A percentile compares a stretch with the other conserved stretches of the same genome.
Conservation (phyloP, 2,113 vertebrate genomes). For the Macrotus californicus region DNA sequence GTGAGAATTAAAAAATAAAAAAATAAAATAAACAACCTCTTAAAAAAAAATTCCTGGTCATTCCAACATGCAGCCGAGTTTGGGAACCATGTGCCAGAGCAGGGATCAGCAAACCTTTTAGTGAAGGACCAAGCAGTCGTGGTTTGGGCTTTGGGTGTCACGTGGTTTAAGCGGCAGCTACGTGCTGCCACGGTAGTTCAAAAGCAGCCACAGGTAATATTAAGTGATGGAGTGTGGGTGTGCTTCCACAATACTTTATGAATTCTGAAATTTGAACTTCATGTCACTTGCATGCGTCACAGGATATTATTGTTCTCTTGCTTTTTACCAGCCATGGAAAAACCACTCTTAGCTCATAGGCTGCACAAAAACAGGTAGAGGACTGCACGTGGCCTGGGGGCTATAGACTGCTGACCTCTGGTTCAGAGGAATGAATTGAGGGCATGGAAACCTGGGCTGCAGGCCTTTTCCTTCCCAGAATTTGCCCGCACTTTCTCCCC, state of each 20-base stretch:
- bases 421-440: background rate
- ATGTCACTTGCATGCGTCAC: background rate
- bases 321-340: background rate
- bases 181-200: rapidly evolving
- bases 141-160: no score
- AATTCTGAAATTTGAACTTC: background rate
- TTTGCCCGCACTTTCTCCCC: background rate
- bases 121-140: background rate
- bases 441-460: no score
- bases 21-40: no score
- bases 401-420: background rate
- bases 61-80: background rate
- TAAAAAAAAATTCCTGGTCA: background rate
- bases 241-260: background rate
- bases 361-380: background rate
- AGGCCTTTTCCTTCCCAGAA: background rate
- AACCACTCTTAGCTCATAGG: background rate
- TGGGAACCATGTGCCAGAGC: background rate
- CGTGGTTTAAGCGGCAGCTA: rapidly evolving
- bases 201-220: background rate
- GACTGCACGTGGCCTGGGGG: background rate
- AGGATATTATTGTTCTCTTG: background rate
- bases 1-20: no score
- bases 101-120: no score
- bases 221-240: rapidly evolving